Conservation (phyloP, 35 echinoderm and acorn worm genomes). For the Apostichopus parvimensis region DNA sequence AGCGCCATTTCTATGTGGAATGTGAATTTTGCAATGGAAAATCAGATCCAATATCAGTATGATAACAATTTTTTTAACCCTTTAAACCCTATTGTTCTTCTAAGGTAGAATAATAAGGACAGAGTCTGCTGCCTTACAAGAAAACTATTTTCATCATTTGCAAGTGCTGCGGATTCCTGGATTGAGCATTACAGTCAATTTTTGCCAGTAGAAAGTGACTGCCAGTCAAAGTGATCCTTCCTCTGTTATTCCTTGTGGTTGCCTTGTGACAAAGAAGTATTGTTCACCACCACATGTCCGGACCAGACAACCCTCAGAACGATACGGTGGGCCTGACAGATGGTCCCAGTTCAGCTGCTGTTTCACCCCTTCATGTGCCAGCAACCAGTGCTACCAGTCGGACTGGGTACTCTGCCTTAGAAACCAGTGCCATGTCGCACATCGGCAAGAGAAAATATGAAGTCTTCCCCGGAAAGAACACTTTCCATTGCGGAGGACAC, state of each 20-base stretch:
- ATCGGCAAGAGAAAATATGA: constrained; percentile 89
- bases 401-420: constrained; percentile 46
- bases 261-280: not conserved
- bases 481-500: constrained; percentile 86
- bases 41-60: too few species aligned
- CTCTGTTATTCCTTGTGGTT: not conserved
- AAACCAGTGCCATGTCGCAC: constrained; percentile 34
- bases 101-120: too few species aligned
- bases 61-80: too few species aligned
- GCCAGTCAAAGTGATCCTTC: too few species aligned
- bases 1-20: too few species aligned
- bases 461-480: constrained; percentile 84
- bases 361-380: constrained; percentile 46
- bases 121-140: too few species aligned
- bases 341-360: constrained; percentile 41
- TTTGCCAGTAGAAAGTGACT: too few species aligned
- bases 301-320: not conserved
- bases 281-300: constrained; percentile 30
- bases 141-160: too few species aligned
- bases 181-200: too few species aligned
- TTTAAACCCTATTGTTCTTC: too few species aligned
- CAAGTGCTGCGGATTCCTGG: too few species aligned
- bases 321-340: constrained; percentile 46
- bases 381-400: not conserved
- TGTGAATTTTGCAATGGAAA: too few species aligned